phyloP scores from a whole-genome alignment of 2,797 vertebrate genomes.

The Arrhamphus sclerolepis region DNA sequence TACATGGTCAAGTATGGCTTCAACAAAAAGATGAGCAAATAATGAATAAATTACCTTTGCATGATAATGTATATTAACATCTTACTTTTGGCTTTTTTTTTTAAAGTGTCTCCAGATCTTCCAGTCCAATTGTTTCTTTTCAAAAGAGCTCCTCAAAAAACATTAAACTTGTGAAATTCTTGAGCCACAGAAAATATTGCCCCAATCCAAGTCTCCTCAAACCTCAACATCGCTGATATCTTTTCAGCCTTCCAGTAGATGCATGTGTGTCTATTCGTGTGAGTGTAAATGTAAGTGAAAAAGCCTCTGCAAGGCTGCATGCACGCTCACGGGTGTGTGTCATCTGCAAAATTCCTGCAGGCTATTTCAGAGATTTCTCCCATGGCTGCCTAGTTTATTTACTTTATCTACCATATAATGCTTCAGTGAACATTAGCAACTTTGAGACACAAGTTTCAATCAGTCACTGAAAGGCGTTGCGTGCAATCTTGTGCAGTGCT shows the following conservation, averaged over 20 bases:
- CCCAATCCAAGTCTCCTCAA: constrained; percentile 42
- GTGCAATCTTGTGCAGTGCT: constrained; percentile 39
- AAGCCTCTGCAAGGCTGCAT: constrained; percentile 23
- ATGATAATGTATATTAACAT: constrained; percentile 2
- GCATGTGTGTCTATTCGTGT: constrained; percentile 51
- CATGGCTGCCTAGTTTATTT: constrained; percentile 95
- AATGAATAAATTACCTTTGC: constrained; percentile 17
- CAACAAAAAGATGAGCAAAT: constrained; percentile 1
- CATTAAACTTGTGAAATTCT: constrained; percentile 80
- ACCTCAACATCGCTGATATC: constrained; percentile 67
- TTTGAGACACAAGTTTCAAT: constrained; percentile 93
- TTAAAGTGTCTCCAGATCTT: constrained; percentile 44
- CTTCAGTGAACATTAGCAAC: constrained; percentile 95
- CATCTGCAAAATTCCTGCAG: constrained; percentile 87
- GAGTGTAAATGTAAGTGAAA: constrained; percentile 36
- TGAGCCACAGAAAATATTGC: constrained; percentile 73
- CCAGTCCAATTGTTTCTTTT: constrained; percentile 68
- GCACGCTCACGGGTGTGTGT: constrained; percentile 63
- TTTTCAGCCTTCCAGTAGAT: constrained; percentile 49
- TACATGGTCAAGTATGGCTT: constrained; percentile 22
- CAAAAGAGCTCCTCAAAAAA: constrained; percentile 78
- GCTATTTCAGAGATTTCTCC: constrained; percentile 90
- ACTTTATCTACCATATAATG: constrained; percentile 98
- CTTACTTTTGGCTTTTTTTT: constrained; percentile 13
- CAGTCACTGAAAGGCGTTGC: constrained; percentile 78